Base-by-base conservation (phyloP, 2,888 invertebrate genomes). In the Agonopterix alstromeriana region DNA sequence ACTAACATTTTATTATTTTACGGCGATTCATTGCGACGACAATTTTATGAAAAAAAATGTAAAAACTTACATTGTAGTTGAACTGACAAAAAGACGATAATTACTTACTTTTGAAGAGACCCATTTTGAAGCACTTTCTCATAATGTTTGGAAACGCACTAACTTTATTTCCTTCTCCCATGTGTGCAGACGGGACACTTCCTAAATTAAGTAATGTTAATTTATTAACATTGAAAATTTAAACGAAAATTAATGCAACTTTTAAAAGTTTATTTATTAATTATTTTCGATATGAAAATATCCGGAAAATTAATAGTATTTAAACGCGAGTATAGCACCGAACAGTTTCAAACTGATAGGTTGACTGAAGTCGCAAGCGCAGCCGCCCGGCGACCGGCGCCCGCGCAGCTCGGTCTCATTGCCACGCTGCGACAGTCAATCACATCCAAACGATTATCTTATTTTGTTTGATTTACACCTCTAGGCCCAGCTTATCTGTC, bases 61-160 rank as follows among this genome's bases (percentile, higher is more conserved):
- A 27, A 27, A 27, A 14, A 3, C 17, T 17, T 17, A 1, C 17
- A 17, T 17, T 1, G 27, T 27, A 27, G 27, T 27, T 27, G 5
- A 27, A 27, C 0, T 27, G 5, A 27, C 27, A 27, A 27, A 27
- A 27, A 17, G 1, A n/a, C 8, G 38, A n/a, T 35, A 45, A 55
- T 55, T 63, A 87, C 87, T 87, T 65, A 88, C 88, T 84, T 67
- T 85, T 87, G 46, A 86, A 86, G 48, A 88, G 73, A 51, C 87
- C 84, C 84, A 86, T 86, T 70, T 88, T 88, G 70, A 88, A 87
- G 63, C 82, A 86, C 77, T 85, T 87, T 73, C 85, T 71, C 85
- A 88, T 83, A 56, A 75, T 81, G 71, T 78, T 72, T 48, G 82
- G 67, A 58, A 83, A 65, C 42, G 70, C 65, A 48, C 70, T 73